Conservation (phyloP, 2,888 invertebrate genomes). For the Brenthis ino region DNA sequence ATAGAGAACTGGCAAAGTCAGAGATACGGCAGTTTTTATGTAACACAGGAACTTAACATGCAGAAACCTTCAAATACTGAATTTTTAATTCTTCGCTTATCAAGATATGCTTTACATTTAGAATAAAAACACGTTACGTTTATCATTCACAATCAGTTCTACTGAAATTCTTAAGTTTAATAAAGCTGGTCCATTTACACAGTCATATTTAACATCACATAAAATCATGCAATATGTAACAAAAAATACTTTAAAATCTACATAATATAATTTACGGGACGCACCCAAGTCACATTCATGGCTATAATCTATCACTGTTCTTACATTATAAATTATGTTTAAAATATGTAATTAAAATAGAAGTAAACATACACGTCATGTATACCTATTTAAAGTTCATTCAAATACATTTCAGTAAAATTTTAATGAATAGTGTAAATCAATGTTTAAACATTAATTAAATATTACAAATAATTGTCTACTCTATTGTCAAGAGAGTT, state of each 20-base stretch:
- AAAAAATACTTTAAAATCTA: constrained; percentile 44
- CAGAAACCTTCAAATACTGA: constrained; percentile 20
- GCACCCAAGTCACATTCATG: constrained; percentile 13
- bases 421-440: constrained; percentile 4
- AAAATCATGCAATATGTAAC: constrained; percentile 67
- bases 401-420: background rate
- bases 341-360: background rate
- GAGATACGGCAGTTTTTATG: constrained; percentile 42
- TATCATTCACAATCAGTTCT: constrained; percentile 65
- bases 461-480: background rate
- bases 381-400: background rate
- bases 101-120: constrained; percentile 56
- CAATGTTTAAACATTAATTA: background rate
- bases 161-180: constrained; percentile 60
- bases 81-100: constrained; percentile 42
- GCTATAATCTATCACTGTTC: constrained; percentile 20
- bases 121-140: constrained; percentile 49
- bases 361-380: background rate
- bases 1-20: constrained; percentile 12
- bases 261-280: constrained; percentile 27
- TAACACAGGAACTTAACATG: constrained; percentile 37
- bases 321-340: background rate
- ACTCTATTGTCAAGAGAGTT: constrained; percentile 21
- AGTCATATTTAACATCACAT: constrained; percentile 62
- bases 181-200: constrained; percentile 73